phyloP scores from a whole-genome alignment of 2,113 vertebrate species.

The Odontesthes bonariensis region DNA sequence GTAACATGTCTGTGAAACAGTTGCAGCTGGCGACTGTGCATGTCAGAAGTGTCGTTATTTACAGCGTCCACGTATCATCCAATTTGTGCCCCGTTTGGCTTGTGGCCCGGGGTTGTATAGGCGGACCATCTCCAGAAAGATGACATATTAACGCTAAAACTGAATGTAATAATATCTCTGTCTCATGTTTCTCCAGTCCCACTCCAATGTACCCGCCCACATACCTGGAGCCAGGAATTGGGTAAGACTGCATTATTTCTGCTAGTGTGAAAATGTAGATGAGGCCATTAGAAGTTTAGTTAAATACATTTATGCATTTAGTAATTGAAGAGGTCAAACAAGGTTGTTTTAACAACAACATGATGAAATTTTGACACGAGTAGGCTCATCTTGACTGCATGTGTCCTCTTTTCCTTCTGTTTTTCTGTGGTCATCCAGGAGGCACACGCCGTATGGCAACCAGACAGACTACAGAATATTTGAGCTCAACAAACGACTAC shows the following conservation, averaged over 20 bases:
- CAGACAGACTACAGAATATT: slow-evolving; percentile 99
- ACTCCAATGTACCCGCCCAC: slow-evolving; percentile 98
- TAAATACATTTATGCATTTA: no score
- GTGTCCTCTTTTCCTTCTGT: slow-evolving; percentile 34
- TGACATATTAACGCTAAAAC: slow-evolving; percentile 29
- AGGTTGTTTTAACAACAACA: no score
- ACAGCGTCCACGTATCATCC: slow-evolving; percentile 50
- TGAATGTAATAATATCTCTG: slow-evolving; percentile 43
- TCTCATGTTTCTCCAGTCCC: slow-evolving; percentile 83
- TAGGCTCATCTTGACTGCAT: background rate
- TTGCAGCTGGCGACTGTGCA: slow-evolving; percentile 17
- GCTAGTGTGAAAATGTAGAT: background rate
- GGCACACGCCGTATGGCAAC: slow-evolving; percentile 97
- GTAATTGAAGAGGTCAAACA: no score
- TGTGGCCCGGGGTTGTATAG: slow-evolving; percentile 32
- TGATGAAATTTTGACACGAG: no score
- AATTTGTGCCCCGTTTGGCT: slow-evolving; percentile 51
- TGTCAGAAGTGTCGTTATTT: slow-evolving; percentile 53
- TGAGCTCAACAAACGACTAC: slow-evolving; percentile 98
- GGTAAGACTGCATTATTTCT: slow-evolving; percentile 82
- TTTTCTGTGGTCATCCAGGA: slow-evolving; percentile 78
- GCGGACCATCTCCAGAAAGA: slow-evolving; percentile 16
- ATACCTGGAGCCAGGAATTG: slow-evolving; percentile 96
- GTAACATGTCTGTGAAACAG: slow-evolving; percentile 10
- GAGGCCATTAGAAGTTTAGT: background rate